Conservation (phyloP, 2,797 vertebrate species). For the Perodicticus potto region DNA sequence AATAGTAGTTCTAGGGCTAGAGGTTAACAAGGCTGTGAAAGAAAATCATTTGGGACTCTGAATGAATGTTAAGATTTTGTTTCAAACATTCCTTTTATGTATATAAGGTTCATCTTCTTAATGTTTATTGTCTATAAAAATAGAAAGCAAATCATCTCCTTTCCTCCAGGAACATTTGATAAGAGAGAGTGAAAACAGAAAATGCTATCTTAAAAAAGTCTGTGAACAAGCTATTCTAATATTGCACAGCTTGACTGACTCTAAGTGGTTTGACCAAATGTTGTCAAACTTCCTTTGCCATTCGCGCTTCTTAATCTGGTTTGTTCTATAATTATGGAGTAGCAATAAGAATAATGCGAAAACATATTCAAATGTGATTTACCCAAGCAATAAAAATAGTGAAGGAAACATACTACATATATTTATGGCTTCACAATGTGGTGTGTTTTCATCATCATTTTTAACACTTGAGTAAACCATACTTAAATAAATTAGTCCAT, state of each 20-base stretch:
- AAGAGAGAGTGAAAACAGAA: slow-evolving; percentile 25
- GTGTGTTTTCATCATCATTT: not conserved
- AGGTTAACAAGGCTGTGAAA: slow-evolving; percentile 37
- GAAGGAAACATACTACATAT: not conserved
- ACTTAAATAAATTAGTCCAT: not conserved
- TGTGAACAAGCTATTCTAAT: not conserved
- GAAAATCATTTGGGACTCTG: slow-evolving; percentile 21
- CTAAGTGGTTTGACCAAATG: not conserved
- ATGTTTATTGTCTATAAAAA: slow-evolving; percentile 4
- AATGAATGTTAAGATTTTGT: not conserved
- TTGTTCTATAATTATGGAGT: not conserved
- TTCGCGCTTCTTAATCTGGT: not conserved
- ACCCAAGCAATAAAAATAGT: not conserved
- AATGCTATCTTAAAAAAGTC: not conserved
- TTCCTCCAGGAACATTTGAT: not conserved
- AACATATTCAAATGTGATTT: not conserved
- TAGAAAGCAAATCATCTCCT: slow-evolving; percentile 50
- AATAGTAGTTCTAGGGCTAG: slow-evolving; percentile 1
- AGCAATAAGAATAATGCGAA: not conserved
- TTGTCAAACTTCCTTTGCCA: not conserved
- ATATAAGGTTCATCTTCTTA: not conserved
- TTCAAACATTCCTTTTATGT: slow-evolving; percentile 25
- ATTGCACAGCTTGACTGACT: not conserved
- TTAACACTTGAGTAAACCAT: not conserved
- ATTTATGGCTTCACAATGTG: not conserved